These are phyloP conservation scores for Heliothis virescens DNA, from an alignment of 1,140 invertebrate genomes.

Conservation along the genomic window DNA sequence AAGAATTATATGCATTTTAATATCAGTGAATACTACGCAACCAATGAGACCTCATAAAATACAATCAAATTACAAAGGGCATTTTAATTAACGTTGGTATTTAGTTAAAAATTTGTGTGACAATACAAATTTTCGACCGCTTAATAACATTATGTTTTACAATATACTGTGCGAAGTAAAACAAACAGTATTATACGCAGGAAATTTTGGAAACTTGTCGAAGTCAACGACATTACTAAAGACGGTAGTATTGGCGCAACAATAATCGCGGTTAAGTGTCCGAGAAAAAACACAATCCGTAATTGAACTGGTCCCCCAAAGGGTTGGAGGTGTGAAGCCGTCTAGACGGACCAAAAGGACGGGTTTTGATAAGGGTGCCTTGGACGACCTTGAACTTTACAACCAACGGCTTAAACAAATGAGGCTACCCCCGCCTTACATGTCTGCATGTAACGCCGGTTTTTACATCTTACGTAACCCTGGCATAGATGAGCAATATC, in stretches of 20 bases:
- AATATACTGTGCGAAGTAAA: slow-evolving; percentile 38
- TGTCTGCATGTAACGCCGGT: slow-evolving; percentile 46
- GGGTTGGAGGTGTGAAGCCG: slow-evolving; percentile 81
- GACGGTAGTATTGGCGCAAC: slow-evolving; percentile 12
- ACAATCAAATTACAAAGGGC: slow-evolving; percentile 48
- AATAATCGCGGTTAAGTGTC: slow-evolving; percentile 43
- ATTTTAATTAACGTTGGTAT: slow-evolving; percentile 47
- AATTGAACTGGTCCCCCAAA: slow-evolving; percentile 77
- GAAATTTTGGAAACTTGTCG: slow-evolving; percentile 27
- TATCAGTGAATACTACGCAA: slow-evolving; percentile 10
- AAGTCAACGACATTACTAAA: slow-evolving; percentile 35
- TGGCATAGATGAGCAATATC: slow-evolving; percentile 13
- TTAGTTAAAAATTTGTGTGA: slow-evolving; percentile 28
- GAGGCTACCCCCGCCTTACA: slow-evolving; percentile 61
- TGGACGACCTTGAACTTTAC: slow-evolving; percentile 81
- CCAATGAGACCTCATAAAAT: slow-evolving; percentile 49
- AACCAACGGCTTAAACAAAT: slow-evolving; percentile 82
- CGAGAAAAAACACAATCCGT: slow-evolving; percentile 64
- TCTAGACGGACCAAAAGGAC: slow-evolving; percentile 82
- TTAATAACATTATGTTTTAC: slow-evolving; percentile 35
- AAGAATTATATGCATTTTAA: slow-evolving; percentile 9
- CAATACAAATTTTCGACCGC: slow-evolving; percentile 13
- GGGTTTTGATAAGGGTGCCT: slow-evolving; percentile 79
- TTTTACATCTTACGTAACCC: slow-evolving; percentile 46
- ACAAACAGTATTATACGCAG: slow-evolving; percentile 2